These are phyloP conservation scores for Dryococelus australis DNA, from an alignment of 2,888 invertebrate genomes.

Conservation along the genomic window DNA sequence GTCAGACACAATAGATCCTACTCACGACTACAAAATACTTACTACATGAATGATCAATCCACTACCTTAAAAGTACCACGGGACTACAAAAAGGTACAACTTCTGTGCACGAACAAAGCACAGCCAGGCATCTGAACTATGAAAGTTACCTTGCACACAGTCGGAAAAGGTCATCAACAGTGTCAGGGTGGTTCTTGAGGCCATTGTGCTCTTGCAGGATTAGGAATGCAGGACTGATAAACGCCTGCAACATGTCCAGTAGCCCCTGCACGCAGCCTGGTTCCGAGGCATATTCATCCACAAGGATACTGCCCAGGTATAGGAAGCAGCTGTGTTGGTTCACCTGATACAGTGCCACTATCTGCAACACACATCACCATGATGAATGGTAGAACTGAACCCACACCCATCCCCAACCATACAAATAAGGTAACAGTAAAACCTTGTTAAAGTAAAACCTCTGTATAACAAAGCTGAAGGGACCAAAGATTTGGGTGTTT, in stretches of 20 bases:
- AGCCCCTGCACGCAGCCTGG: constrained; percentile 78
- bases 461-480: too few relatives aligned
- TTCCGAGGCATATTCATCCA: constrained; percentile 85
- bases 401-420: background rate
- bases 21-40: too few relatives aligned
- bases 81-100: too few relatives aligned
- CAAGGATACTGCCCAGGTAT: constrained; percentile 87
- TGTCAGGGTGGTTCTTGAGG: constrained; percentile 92
- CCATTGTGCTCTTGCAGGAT: constrained; percentile 82
- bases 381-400: background rate
- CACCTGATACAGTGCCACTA: constrained; percentile 73
- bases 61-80: too few relatives aligned
- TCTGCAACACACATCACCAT: constrained; percentile 58
- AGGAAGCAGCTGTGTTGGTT: constrained; percentile 92
- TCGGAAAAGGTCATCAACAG: constrained; percentile 96
- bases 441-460: too few relatives aligned
- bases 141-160: constrained; percentile 70
- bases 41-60: too few relatives aligned
- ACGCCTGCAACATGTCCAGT: constrained; percentile 83
- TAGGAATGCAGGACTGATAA: constrained; percentile 81
- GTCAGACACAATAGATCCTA: too few relatives aligned
- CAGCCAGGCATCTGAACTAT: too few relatives aligned
- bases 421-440: background rate
- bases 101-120: too few relatives aligned
- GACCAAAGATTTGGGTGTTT: too few relatives aligned